These are phyloP conservation scores for Zaprionus capensis DNA, from an alignment of 1,140 invertebrate genomes.

Conservation along the genomic window DNA sequence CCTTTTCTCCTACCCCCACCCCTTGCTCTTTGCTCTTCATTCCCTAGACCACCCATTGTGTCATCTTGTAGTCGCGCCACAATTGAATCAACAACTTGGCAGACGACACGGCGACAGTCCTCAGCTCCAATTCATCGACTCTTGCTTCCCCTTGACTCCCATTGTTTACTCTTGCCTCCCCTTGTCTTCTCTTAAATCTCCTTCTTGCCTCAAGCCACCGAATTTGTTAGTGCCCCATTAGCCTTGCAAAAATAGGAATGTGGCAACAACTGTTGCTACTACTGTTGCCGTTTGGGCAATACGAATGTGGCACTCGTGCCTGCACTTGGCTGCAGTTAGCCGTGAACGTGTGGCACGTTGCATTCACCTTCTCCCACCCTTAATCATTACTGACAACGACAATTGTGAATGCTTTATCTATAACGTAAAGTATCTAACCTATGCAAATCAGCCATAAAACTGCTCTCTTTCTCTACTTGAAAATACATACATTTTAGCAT, in stretches of 20 bases:
- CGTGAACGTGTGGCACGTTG: slow-evolving; percentile 22
- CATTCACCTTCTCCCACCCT: slow-evolving; percentile 28
- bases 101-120: slow-evolving; percentile 20
- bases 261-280: slow-evolving; percentile 14
- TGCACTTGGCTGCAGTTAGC: slow-evolving; percentile 29
- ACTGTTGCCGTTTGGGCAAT: too few relatives aligned
- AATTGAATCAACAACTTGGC: slow-evolving; percentile 50
- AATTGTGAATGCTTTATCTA: too few relatives aligned
- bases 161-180: too few relatives aligned
- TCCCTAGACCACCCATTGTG: background rate
- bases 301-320: background rate
- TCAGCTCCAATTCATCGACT: too few relatives aligned
- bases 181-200: too few relatives aligned
- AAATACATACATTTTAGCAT: too few relatives aligned
- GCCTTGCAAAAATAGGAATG: slow-evolving; percentile 12
- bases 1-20: background rate
- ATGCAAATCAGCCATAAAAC: background rate
- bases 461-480: background rate
- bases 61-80: background rate
- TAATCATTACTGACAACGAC: background rate
- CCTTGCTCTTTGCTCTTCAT: background rate
- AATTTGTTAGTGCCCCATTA: slow-evolving; percentile 37
- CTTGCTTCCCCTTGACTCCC: too few relatives aligned
- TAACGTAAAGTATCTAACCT: background rate
- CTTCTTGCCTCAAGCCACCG: background rate